Evolutionary conservation across 1,140 invertebrate species (phyloP).

Genomic region (Pantala flavescens): DNA sequence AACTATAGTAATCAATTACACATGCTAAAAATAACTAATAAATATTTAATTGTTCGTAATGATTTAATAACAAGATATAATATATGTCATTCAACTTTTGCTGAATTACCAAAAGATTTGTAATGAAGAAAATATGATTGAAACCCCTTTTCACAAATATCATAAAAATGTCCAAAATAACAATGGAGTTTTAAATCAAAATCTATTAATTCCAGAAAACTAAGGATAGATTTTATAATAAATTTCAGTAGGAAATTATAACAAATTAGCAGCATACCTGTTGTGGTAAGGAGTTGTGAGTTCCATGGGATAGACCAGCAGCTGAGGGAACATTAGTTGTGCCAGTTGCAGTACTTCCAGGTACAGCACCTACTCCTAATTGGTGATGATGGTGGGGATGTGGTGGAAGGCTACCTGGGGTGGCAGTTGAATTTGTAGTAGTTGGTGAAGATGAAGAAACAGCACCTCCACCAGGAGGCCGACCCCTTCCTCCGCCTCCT

Average conservation of each 20-base stretch:
- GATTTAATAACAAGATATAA: too few species aligned
- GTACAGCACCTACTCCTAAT: not conserved
- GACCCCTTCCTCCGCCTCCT: conserved; percentile 24
- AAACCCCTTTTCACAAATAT: too few species aligned
- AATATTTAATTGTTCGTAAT: too few species aligned
- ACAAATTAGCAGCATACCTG: conserved; percentile 31
- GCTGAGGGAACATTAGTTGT: conserved; percentile 22
- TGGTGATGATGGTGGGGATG: conserved; percentile 30
- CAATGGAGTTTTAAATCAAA: too few species aligned
- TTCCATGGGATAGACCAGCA: conserved; percentile 24
- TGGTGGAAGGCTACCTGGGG: conserved; percentile 18
- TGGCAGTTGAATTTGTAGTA: conserved; percentile 26
- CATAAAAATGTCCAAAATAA: too few species aligned
- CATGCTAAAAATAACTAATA: too few species aligned
- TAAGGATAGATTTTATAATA: not conserved
- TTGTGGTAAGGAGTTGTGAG: conserved; percentile 40
- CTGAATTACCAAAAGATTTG: too few species aligned
- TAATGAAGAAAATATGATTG: too few species aligned
- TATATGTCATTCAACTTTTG: too few species aligned
- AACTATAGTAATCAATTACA: too few species aligned
- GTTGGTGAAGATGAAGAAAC: conserved; percentile 36
- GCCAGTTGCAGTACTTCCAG: conserved; percentile 24
- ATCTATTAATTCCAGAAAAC: too few species aligned
- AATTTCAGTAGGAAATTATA: not conserved
- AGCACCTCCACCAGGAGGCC: conserved; percentile 33